Percentiles rank a stretch among this genome's conserved stretches.
These are phyloP conservation scores for Megaceryle torquata DNA, from an alignment of 2,113 vertebrate genomes.

Conservation along the genomic window DNA sequence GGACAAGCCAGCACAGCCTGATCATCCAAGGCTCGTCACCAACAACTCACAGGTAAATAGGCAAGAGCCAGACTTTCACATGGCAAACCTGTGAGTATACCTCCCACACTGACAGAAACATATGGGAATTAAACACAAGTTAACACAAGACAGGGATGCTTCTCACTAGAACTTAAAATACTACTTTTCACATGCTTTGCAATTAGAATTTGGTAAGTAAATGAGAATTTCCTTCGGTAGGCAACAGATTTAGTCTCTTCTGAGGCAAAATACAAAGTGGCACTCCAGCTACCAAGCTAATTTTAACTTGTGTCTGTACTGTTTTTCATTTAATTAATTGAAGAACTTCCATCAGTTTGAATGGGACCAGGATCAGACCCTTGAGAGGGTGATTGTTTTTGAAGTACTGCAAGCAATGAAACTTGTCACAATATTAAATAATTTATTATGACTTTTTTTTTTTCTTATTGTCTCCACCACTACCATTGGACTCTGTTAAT, in stretches of 20 bases:
- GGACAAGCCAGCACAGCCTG: not conserved
- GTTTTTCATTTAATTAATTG: not conserved
- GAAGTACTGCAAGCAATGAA: conserved; percentile 8
- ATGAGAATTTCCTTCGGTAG: not conserved
- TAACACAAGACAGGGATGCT: not conserved
- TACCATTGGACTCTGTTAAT: conserved; percentile 9
- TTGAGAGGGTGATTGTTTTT: not conserved
- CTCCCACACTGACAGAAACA: not conserved
- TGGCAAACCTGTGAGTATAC: not conserved
- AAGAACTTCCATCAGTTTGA: conserved; percentile 20
- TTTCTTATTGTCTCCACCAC: not conserved
- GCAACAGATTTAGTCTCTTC: not conserved
- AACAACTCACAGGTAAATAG: not conserved
- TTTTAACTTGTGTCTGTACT: not conserved
- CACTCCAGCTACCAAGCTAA: not conserved
- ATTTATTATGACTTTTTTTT: not conserved
- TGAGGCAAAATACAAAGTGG: not conserved
- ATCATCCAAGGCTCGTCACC: not conserved
- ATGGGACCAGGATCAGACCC: not conserved
- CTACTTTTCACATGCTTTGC: not conserved
- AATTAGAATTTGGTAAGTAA: not conserved
- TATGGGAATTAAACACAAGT: not conserved
- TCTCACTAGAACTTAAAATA: not conserved
- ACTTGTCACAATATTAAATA: not conserved
- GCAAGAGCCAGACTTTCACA: not conserved